Evolutionary conservation across 2,113 vertebrate species (phyloP).

Genomic region (Delphinus delphis): DNA sequence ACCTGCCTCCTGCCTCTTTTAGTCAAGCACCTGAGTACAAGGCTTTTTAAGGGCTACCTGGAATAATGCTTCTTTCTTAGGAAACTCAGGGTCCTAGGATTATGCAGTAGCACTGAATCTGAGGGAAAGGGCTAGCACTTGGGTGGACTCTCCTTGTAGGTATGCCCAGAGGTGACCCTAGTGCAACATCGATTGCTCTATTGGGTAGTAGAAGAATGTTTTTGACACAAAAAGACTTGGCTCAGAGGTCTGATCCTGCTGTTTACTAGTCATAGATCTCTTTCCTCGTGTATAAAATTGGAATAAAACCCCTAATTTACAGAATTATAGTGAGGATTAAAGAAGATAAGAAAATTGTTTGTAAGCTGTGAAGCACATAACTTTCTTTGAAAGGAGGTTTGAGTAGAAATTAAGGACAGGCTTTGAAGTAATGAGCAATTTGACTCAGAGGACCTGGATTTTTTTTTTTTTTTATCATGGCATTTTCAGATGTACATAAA

Average conservation of each 20-base stretch:
- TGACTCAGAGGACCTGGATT: neutral
- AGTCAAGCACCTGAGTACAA: neutral
- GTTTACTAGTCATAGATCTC: neutral
- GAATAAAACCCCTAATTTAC: conserved; percentile 5
- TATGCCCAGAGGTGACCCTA: neutral
- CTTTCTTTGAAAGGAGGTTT: neutral
- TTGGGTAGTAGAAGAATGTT: neutral
- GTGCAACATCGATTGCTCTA: neutral
- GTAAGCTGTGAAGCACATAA: neutral
- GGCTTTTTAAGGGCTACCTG: neutral
- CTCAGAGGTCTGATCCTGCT: neutral
- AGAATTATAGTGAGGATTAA: conserved; percentile 29
- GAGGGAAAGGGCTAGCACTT: neutral
- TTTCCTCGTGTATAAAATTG: conserved; percentile 29
- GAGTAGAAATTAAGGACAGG: conserved; percentile 5
- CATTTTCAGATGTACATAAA: neutral
- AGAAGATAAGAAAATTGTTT: conserved; percentile 39
- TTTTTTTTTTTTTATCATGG: neutral
- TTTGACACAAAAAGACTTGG: neutral
- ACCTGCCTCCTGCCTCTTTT: neutral
- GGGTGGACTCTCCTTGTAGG: neutral
- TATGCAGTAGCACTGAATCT: neutral
- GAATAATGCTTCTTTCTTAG: neutral
- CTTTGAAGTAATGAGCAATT: conserved; percentile 32
- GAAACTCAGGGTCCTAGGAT: neutral